phyloP scores from a whole-genome alignment of 1,140 invertebrate genomes.

The Ctenoplectra terminalis region DNA sequence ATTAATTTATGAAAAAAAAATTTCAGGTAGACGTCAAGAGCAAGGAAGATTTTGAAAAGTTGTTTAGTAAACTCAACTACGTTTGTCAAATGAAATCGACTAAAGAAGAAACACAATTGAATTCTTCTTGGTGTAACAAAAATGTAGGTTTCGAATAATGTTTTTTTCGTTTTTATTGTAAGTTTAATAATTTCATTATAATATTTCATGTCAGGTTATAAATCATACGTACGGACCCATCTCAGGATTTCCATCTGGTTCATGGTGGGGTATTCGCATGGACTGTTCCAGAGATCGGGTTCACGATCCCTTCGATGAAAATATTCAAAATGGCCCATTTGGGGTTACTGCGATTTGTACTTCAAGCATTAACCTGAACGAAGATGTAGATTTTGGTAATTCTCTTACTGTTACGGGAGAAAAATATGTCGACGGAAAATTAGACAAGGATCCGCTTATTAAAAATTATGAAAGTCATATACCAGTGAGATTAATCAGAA shows the following conservation, averaged over 20 bases:
- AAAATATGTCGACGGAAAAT: slow-evolving; percentile 55
- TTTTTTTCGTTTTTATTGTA: no score
- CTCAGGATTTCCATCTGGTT: slow-evolving; percentile 71
- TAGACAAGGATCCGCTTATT: slow-evolving; percentile 67
- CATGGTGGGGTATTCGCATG: slow-evolving; percentile 81
- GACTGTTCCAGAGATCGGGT: slow-evolving; percentile 77
- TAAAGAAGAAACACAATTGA: slow-evolving; percentile 28
- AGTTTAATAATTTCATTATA: slow-evolving; percentile 6
- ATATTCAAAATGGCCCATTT: slow-evolving; percentile 76
- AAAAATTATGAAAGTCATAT: slow-evolving; percentile 76
- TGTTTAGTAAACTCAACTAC: slow-evolving; percentile 74
- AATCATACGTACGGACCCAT: slow-evolving; percentile 75
- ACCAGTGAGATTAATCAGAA: slow-evolving; percentile 76
- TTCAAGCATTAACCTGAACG: slow-evolving; percentile 61
- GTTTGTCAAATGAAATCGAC: slow-evolving; percentile 39
- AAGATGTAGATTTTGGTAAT: slow-evolving; percentile 77
- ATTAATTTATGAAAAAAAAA: neutral
- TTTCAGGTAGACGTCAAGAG: slow-evolving; percentile 69
- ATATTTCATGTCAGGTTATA: slow-evolving; percentile 57
- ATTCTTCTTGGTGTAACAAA: slow-evolving; percentile 28
- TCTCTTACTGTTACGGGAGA: slow-evolving; percentile 76
- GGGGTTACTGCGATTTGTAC: slow-evolving; percentile 78
- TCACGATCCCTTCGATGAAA: slow-evolving; percentile 74
- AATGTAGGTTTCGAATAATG: slow-evolving; percentile 40
- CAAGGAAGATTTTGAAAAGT: slow-evolving; percentile 70